Conservation (phyloP, 2,888 invertebrate genomes). For the Synergus gifuensis region DNA sequence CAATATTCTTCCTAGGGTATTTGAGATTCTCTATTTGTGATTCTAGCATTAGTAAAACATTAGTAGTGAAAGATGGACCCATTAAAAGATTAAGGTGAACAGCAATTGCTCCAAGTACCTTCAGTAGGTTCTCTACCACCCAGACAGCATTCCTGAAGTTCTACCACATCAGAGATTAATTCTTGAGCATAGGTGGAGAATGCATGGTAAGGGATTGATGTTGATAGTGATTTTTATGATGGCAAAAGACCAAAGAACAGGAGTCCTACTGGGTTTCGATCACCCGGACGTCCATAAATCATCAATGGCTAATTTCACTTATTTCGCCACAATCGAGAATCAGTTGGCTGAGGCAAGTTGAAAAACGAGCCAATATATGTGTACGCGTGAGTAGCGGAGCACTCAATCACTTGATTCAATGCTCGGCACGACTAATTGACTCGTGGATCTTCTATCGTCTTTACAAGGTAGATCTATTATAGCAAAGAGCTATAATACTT, state of each 20-base stretch:
- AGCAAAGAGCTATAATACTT: conserved; percentile 41
- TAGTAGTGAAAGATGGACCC: conserved; percentile 26
- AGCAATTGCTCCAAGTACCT: conserved; percentile 34
- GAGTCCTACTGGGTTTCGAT: conserved; percentile 1
- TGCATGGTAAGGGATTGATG: not conserved
- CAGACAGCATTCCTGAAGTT: conserved; percentile 34
- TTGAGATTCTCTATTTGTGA: not conserved
- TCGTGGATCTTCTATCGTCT: conserved; percentile 53
- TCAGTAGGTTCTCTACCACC: conserved; percentile 30
- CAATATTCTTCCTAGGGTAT: conserved; percentile 4
- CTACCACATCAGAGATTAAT: conserved; percentile 39
- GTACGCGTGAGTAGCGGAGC: conserved; percentile 10
- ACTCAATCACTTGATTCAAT: conserved; percentile 41
- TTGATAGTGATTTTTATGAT: not conserved
- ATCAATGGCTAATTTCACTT: conserved; percentile 9
- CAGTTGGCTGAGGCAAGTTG: conserved; percentile 15
- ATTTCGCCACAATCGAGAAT: conserved; percentile 33
- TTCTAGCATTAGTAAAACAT: conserved; percentile 23
- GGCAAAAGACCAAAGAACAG: not conserved
- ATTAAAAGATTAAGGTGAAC: conserved; percentile 38
- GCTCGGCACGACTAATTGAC: conserved; percentile 51
- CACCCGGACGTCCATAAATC: not conserved
- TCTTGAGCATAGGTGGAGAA: conserved; percentile 22
- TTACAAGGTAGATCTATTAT: conserved; percentile 55
- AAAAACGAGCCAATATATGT: conserved; percentile 14